phyloP scores from a whole-genome alignment of 1,140 invertebrate genomes.

The Neelides sp. region DNA sequence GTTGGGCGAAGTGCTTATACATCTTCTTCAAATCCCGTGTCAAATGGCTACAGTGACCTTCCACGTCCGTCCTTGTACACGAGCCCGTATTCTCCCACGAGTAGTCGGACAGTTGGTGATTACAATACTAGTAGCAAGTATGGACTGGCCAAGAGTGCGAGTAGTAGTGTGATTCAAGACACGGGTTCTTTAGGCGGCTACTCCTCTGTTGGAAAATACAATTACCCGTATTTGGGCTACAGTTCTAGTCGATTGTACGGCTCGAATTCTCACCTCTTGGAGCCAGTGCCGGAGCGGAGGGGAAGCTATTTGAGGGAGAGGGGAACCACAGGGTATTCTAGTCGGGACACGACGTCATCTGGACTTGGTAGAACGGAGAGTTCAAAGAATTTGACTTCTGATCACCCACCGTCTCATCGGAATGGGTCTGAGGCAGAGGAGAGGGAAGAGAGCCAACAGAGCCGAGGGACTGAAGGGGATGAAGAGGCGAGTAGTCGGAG shows the following conservation, averaged over 20 bases:
- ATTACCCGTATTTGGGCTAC: constrained; percentile 16
- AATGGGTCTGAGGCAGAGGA: constrained; percentile 13
- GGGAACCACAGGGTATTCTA: constrained; percentile 1
- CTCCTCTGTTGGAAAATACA: constrained; percentile 8
- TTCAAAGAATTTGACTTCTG: constrained; percentile 19
- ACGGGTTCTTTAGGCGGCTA: constrained; percentile 11
- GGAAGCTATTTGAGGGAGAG: constrained; percentile 5
- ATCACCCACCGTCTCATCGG: too few relatives aligned
- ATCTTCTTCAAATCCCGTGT: neutral
- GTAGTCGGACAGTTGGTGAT: neutral
- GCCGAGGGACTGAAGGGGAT: constrained; percentile 7
- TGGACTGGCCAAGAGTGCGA: constrained; percentile 29
- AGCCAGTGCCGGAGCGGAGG: constrained; percentile 20
- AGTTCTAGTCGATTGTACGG: constrained; percentile 13
- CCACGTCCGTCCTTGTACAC: neutral
- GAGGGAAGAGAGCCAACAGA: constrained; percentile 13
- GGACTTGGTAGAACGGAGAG: constrained; percentile 14
- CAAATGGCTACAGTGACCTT: neutral
- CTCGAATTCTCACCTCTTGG: constrained; percentile 18
- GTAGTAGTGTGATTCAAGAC: constrained; percentile 27
- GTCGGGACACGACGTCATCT: constrained; percentile 9
- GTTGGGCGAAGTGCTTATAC: constrained; percentile 9
- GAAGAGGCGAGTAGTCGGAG: constrained; percentile 4
- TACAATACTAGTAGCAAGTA: constrained; percentile 17
- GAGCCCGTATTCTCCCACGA: neutral